Evolutionary conservation across 2,888 invertebrate species (phyloP).

Genomic region (Tachystola acroxantha): DNA sequence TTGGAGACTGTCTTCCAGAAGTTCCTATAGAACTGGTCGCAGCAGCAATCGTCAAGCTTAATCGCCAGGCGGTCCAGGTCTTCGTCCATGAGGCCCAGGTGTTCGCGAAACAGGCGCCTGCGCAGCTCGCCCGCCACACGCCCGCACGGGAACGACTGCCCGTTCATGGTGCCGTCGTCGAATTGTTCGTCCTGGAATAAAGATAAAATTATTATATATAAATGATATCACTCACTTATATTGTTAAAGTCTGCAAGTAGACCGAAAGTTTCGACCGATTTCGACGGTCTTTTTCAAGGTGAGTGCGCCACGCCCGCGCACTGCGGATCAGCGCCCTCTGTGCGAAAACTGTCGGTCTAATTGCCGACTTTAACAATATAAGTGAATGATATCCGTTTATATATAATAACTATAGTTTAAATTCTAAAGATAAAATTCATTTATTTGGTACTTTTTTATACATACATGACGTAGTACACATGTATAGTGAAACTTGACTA

Average conservation of each 20-base stretch:
- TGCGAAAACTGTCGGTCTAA: too few species aligned
- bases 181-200: conserved; percentile 85
- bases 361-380: too few species aligned
- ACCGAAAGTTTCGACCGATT: too few species aligned
- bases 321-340: too few species aligned
- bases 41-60: conserved; percentile 88
- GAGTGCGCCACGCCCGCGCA: too few species aligned
- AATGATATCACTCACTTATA: too few species aligned
- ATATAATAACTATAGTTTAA: background rate
- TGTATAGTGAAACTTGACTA: too few species aligned
- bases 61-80: conserved; percentile 66
- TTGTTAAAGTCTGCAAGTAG: too few species aligned
- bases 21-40: conserved; percentile 89
- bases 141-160: conserved; percentile 88
- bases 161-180: conserved; percentile 90
- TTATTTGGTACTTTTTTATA: background rate
- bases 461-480: too few species aligned
- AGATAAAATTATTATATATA: too few species aligned
- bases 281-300: too few species aligned
- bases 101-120: conserved; percentile 93
- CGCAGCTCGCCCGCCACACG: conserved; percentile 91
- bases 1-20: conserved; percentile 90
- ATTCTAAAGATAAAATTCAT: background rate
- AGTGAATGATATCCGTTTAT: too few species aligned
- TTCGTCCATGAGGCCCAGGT: conserved; percentile 83